phyloP scores from a whole-genome alignment of 2,888 invertebrate genomes.

The Ophion ventricosus region DNA sequence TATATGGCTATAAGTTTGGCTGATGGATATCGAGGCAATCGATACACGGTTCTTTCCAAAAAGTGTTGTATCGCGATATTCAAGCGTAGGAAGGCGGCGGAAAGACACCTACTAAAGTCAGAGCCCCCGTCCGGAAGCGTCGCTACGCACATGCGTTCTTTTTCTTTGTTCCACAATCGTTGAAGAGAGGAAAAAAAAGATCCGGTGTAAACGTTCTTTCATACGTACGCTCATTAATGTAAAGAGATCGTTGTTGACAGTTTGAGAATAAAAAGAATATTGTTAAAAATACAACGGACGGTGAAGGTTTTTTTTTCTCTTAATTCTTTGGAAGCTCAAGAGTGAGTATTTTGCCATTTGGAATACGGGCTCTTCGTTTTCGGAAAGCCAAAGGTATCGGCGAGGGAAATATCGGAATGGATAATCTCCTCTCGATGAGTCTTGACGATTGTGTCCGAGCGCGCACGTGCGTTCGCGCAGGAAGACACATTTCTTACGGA shows the following conservation, averaged over 20 bases:
- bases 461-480: slow-evolving; percentile 45
- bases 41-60: background rate
- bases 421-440: background rate
- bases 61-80: background rate
- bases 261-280: slow-evolving; percentile 76
- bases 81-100: background rate
- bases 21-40: background rate
- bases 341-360: background rate
- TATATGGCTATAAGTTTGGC: slow-evolving; percentile 1
- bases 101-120: slow-evolving; percentile 45
- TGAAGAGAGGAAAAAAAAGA: slow-evolving; percentile 32
- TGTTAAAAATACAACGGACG: slow-evolving; percentile 71
- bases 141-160: slow-evolving; percentile 58
- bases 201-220: slow-evolving; percentile 69
- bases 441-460: slow-evolving; percentile 5
- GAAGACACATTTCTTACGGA: slow-evolving; percentile 37
- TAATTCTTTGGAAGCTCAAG: background rate
- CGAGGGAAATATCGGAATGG: slow-evolving; percentile 2
- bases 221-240: slow-evolving; percentile 75
- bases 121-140: slow-evolving; percentile 68
- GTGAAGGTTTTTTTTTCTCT: slow-evolving; percentile 3
- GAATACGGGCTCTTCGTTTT: background rate
- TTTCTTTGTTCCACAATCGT: slow-evolving; percentile 55
- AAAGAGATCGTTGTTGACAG: slow-evolving; percentile 75
- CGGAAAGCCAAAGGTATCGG: background rate